Evolutionary conservation across 2,113 vertebrate species (phyloP).

Genomic region (Strigops habroptila): DNA sequence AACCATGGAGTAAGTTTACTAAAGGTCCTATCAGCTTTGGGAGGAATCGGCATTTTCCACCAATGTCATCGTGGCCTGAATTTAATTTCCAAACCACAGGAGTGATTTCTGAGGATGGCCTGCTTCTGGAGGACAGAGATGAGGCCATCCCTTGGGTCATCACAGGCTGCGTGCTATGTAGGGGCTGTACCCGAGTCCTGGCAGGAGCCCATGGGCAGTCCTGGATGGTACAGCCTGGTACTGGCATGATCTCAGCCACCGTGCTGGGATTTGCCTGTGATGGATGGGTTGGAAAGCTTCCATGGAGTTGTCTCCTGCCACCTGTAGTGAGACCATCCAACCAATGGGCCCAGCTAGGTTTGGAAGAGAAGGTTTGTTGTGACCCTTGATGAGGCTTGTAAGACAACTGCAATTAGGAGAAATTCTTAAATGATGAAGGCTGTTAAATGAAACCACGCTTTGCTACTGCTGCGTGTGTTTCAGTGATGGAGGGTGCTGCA

Average conservation of each 20-base stretch:
- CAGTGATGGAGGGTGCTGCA: not conserved
- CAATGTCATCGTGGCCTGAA: rapidly evolving
- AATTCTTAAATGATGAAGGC: too few species aligned
- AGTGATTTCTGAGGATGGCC: not conserved
- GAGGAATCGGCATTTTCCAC: not conserved
- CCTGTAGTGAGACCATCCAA: not conserved
- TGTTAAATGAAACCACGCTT: not conserved
- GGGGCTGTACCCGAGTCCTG: not conserved
- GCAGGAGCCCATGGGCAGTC: not conserved
- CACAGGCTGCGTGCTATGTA: not conserved
- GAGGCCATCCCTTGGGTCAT: not conserved
- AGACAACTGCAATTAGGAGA: not conserved
- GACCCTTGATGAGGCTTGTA: not conserved
- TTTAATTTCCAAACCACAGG: not conserved
- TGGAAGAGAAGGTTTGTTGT: not conserved
- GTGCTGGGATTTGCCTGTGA: not conserved
- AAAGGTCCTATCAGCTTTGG: not conserved
- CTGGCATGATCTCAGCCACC: not conserved
- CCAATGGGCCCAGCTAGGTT: not conserved
- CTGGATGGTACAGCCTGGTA: not conserved
- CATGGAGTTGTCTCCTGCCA: not conserved
- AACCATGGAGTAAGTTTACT: not conserved
- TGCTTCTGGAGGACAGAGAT: not conserved
- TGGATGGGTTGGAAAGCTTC: not conserved
- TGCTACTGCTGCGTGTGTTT: rapidly evolving